phyloP scores from a whole-genome alignment of 2,888 invertebrate genomes.

The Agrochola litura region DNA sequence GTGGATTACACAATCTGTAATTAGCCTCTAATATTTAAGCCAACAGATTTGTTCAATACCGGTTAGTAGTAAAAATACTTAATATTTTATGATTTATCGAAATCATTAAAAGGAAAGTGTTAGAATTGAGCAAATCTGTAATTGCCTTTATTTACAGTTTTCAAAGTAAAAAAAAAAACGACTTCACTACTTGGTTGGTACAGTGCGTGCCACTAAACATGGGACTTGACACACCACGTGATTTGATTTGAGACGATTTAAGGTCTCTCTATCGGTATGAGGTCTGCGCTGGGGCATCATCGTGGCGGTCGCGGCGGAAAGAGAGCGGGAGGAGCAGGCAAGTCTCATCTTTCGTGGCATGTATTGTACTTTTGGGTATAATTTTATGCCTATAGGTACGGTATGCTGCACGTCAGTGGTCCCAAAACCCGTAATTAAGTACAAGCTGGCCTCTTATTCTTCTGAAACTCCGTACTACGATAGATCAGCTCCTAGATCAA shows the following conservation, averaged over 20 bases:
- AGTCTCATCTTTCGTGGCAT: too few relatives aligned
- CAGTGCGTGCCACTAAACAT: too few relatives aligned
- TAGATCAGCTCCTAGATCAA: background rate
- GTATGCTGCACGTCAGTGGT: too few relatives aligned
- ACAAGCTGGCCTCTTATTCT: too few relatives aligned
- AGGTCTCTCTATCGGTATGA: too few relatives aligned
- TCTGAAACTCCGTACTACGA: background rate
- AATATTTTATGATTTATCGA: background rate
- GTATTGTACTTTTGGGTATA: background rate
- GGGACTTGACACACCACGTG: too few relatives aligned
- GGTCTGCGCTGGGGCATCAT: too few relatives aligned
- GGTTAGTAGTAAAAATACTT: background rate
- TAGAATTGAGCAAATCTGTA: background rate
- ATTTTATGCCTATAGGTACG: background rate
- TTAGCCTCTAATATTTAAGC: background rate
- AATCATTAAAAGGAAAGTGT: background rate
- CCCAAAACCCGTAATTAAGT: background rate
- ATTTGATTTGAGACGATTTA: too few relatives aligned
- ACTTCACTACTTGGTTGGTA: background rate
- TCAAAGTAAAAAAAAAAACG: background rate
- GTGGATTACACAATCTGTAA: background rate
- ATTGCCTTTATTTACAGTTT: background rate
- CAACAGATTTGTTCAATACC: background rate
- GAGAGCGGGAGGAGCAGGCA: too few relatives aligned
- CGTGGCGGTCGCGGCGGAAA: too few relatives aligned